These are phyloP conservation scores for Thysanoteuthis rhombus DNA, from an alignment of 2,888 invertebrate genomes.

Conservation along the genomic window DNA sequence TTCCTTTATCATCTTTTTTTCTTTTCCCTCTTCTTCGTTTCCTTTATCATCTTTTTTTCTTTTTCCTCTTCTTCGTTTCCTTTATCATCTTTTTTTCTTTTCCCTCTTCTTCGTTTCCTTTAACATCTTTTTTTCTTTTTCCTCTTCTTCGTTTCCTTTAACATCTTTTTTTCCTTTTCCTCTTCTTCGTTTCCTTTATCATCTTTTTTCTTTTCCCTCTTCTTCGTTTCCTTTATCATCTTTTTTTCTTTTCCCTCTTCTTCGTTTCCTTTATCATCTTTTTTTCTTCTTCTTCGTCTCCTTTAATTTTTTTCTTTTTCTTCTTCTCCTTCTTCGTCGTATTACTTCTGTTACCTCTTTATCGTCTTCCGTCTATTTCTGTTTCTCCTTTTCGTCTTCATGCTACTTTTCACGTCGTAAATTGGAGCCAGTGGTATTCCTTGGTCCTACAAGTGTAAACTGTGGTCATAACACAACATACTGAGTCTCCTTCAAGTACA, in stretches of 20 bases:
- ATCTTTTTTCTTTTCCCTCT: background rate
- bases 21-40: background rate
- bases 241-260: background rate
- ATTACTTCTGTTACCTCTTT: too few species aligned
- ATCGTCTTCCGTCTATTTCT: too few species aligned
- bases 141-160: background rate
- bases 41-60: background rate
- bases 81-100: background rate
- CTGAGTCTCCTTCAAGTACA: too few species aligned
- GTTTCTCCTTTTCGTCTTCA: too few species aligned
- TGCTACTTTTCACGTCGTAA: too few species aligned
- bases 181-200: background rate
- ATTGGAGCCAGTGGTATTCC: too few species aligned
- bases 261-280: background rate
- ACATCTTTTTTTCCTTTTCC: background rate
- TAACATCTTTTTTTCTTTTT: background rate
- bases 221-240: background rate
- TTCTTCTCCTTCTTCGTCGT: background rate
- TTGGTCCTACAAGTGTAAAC: too few species aligned
- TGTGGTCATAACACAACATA: too few species aligned
- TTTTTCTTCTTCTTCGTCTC: background rate
- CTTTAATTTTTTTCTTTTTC: background rate
- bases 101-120: rapidly evolving
- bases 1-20: background rate
- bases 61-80: background rate